Percentiles rank a stretch among this genome's conserved stretches.
phyloP scores from a whole-genome alignment of 2,797 vertebrate genomes.

The Myotis pilosus region DNA sequence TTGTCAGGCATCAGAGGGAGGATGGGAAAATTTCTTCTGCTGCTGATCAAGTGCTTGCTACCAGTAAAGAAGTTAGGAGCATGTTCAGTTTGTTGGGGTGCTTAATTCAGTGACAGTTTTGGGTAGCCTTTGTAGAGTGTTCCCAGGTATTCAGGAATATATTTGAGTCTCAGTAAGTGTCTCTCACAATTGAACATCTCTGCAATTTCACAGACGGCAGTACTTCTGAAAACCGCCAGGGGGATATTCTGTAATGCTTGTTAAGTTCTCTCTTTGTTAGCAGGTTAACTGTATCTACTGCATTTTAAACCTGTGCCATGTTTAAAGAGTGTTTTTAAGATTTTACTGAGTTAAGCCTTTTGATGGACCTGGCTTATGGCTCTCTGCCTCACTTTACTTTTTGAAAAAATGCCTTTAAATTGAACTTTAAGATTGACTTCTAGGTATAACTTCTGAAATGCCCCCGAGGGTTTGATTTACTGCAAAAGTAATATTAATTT shows the following conservation, averaged over 20 bases:
- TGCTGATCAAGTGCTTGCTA: neutral
- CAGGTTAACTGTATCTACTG: slow-evolving; percentile 16
- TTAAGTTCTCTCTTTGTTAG: slow-evolving; percentile 44
- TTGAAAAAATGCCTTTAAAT: slow-evolving; percentile 34
- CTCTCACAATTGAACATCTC: neutral
- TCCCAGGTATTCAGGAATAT: neutral
- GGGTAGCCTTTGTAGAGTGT: neutral
- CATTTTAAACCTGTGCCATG: slow-evolving; percentile 45
- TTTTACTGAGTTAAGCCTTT: slow-evolving; percentile 50
- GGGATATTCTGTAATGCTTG: neutral
- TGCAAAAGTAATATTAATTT: slow-evolving; percentile 61
- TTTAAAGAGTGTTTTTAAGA: slow-evolving; percentile 52
- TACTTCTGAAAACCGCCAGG: neutral
- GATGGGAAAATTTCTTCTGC: neutral
- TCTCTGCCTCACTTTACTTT: slow-evolving; percentile 17
- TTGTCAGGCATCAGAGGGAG: neutral
- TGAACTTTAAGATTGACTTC: slow-evolving; percentile 51
- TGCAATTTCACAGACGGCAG: neutral
- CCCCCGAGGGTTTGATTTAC: slow-evolving; percentile 57
- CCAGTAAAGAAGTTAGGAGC: neutral
- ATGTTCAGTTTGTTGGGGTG: neutral
- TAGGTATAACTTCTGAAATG: slow-evolving; percentile 49
- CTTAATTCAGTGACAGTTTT: neutral
- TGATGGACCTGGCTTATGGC: slow-evolving; percentile 17
- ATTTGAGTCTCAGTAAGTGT: neutral